phyloP scores from a whole-genome alignment of 2,888 invertebrate genomes.

The Ariolimax columbianus region DNA sequence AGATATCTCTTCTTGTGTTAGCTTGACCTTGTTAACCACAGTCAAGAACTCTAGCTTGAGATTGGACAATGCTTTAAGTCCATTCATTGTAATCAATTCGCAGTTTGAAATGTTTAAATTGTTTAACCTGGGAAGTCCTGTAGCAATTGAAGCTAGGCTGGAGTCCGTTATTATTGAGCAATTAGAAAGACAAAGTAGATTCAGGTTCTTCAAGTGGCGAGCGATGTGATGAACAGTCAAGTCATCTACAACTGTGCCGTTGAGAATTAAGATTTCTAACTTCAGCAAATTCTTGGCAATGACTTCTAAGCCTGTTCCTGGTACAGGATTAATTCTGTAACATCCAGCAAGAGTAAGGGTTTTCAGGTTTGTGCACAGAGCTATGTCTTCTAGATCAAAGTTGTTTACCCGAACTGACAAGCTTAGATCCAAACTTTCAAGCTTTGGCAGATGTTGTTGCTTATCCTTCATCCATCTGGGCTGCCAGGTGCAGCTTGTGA shows the following conservation, averaged over 20 bases:
- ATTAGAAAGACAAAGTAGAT: conserved; percentile 57
- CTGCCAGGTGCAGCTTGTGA: conserved; percentile 63
- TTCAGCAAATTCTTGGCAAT: conserved; percentile 57
- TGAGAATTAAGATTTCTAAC: conserved; percentile 59
- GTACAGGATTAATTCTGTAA: conserved; percentile 59
- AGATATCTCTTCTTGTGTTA: conserved; percentile 32
- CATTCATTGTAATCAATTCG: conserved; percentile 46
- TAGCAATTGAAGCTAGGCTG: conserved; percentile 56
- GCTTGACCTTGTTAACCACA: background rate
- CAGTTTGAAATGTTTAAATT: conserved; percentile 59
- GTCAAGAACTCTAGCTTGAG: conserved; percentile 28
- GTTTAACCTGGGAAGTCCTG: conserved; percentile 58
- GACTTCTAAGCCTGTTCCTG: conserved; percentile 57
- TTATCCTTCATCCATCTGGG: conserved; percentile 64
- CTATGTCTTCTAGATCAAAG: conserved; percentile 61
- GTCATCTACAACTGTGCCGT: conserved; percentile 58
- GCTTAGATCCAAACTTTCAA: conserved; percentile 60
- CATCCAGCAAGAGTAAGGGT: conserved; percentile 62
- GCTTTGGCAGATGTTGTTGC: conserved; percentile 56
- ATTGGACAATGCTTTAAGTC: conserved; percentile 26
- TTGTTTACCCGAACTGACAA: conserved; percentile 61
- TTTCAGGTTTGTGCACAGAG: conserved; percentile 56
- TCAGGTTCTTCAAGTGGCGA: conserved; percentile 58
- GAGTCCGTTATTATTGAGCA: conserved; percentile 58
- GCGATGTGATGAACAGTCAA: conserved; percentile 65